These are phyloP conservation scores for Murina feae DNA, from an alignment of 2,113 vertebrate genomes.

Conservation along the genomic window DNA sequence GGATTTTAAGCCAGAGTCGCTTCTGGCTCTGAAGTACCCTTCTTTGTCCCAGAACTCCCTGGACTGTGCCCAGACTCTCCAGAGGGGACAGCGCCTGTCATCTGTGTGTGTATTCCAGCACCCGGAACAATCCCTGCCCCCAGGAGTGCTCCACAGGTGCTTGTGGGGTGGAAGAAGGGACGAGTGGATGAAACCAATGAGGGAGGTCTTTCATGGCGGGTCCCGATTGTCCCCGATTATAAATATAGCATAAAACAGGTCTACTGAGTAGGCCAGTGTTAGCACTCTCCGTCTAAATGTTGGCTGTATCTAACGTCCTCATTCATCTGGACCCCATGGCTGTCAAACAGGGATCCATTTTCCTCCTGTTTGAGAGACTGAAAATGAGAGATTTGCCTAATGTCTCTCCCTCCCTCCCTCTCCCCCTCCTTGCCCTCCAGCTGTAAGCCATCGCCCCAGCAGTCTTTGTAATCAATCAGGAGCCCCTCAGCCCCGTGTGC, in stretches of 20 bases:
- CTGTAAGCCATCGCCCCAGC: background rate
- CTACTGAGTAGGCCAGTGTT: background rate
- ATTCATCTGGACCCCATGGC: background rate
- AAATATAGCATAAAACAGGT: background rate
- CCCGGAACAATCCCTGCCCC: background rate
- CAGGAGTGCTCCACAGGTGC: background rate
- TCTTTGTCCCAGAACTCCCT: background rate
- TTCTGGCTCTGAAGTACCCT: background rate
- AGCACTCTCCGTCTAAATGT: background rate
- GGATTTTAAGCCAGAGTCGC: background rate
- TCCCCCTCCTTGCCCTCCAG: background rate
- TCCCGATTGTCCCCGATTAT: background rate
- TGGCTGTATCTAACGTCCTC: background rate
- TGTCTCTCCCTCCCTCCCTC: background rate
- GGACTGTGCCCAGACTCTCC: background rate
- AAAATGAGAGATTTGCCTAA: background rate
- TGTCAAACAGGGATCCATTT: background rate
- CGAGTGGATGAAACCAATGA: background rate
- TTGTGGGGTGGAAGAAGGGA: background rate
- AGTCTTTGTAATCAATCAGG: slow-evolving; percentile 42
- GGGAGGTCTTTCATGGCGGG: background rate
- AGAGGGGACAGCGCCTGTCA: background rate
- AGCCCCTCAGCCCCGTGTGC: background rate
- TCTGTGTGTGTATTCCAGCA: background rate
- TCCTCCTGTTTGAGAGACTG: background rate